Conservation (phyloP, 2,888 invertebrate genomes). For the Pandemis cinnamomeana region DNA sequence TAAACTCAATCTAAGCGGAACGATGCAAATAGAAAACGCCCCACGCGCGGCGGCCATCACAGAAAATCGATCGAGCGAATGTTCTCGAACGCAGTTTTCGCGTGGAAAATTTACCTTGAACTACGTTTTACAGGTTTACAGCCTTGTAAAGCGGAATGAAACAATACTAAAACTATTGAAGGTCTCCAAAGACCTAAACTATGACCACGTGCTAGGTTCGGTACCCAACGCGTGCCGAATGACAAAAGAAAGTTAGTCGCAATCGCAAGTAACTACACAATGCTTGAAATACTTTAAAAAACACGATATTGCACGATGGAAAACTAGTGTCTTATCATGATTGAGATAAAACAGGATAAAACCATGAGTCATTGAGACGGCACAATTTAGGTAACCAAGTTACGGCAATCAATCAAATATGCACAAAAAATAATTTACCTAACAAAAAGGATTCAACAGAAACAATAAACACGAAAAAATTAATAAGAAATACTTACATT, state of each 20-base stretch:
- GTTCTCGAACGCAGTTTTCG: slow-evolving; percentile 59
- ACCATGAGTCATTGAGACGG: neutral
- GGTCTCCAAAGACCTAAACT: slow-evolving; percentile 2
- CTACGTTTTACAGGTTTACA: neutral
- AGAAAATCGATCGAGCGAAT: slow-evolving; percentile 67
- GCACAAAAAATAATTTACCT: slow-evolving; percentile 5
- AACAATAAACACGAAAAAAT: slow-evolving; percentile 25
- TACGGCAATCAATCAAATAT: neutral
- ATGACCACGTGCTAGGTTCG: slow-evolving; percentile 27
- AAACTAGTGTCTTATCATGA: neutral
- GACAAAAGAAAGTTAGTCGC: slow-evolving; percentile 23
- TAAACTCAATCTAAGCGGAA: slow-evolving; percentile 8
- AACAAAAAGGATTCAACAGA: slow-evolving; percentile 11
- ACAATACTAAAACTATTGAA: slow-evolving; percentile 12
- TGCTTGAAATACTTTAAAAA: neutral
- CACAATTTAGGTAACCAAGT: neutral
- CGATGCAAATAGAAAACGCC: slow-evolving; percentile 37
- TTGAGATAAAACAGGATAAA: neutral
- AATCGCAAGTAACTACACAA: neutral
- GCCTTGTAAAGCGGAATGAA: neutral
- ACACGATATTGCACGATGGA: neutral
- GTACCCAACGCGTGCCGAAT: slow-evolving; percentile 28
- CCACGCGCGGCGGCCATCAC: slow-evolving; percentile 57
- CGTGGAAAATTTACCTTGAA: slow-evolving; percentile 41
- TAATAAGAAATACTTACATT: slow-evolving; percentile 65